These are phyloP conservation scores for Catharus fuscescens DNA, from an alignment of 2,113 vertebrate species.

Conservation along the genomic window DNA sequence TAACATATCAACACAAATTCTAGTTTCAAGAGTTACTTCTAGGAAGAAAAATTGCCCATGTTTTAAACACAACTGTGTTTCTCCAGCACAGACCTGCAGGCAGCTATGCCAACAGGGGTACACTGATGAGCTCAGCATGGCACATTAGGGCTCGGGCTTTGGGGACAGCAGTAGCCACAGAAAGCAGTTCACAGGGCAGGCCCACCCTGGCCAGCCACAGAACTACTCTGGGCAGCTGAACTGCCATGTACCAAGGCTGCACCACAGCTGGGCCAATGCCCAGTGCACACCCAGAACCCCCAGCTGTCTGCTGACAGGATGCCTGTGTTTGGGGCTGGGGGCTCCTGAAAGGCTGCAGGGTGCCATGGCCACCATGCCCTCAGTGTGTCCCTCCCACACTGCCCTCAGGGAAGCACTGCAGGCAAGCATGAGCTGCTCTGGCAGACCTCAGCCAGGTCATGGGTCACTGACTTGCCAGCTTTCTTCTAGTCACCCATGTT, in stretches of 20 bases:
- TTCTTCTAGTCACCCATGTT: not conserved
- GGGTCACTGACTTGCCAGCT: not conserved
- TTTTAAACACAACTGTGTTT: not conserved
- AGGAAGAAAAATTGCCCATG: not conserved
- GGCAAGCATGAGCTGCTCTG: not conserved
- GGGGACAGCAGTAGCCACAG: accelerated
- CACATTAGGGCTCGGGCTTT: accelerated
- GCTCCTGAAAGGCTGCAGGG: not conserved
- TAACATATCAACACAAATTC: not conserved
- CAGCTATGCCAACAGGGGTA: not conserved
- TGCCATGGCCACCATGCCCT: not conserved
- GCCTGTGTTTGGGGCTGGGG: accelerated
- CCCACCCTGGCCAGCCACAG: not conserved
- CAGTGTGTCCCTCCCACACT: accelerated
- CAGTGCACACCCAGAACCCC: not conserved
- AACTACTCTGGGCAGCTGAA: not conserved
- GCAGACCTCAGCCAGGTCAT: not conserved
- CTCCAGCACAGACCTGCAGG: not conserved
- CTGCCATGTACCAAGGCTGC: not conserved
- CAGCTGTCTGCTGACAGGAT: accelerated
- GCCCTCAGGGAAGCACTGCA: not conserved
- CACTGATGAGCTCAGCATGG: accelerated
- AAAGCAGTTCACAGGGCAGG: accelerated
- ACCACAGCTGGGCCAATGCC: not conserved
- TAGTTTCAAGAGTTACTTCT: not conserved